Base-by-base conservation (phyloP, 2,113 vertebrate species). In the Microcebus tavaratra region DNA sequence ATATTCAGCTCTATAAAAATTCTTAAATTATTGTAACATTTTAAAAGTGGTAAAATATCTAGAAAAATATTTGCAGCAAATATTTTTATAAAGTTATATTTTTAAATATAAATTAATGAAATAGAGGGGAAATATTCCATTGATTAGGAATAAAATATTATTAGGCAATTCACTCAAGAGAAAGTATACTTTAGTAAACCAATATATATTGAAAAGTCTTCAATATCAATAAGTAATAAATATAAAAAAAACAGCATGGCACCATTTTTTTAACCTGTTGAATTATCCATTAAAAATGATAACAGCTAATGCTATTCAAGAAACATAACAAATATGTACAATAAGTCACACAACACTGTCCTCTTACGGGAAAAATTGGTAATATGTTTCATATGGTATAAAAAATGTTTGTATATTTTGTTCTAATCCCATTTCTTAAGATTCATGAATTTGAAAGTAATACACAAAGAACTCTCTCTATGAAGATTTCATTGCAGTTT, bases 51-150 rank as follows among this genome's bases (percentile, higher is more conserved):
- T 36, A 72, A 36, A 72, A 72, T 10, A 70, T 72, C 2, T 53
- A 73, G 42, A 72, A 55, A 70, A 55, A 61, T 68, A 57, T 63
- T 78, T 92, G n/a, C 27, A 95, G 65, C 31, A 88, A 95, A 82
- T 50, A 67, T 68, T 29, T 92, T 48, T 61, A 27, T 50, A n/a
- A 36, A 17, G 8, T 57, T 34, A 53, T 23, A 95, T 67, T 68
- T 88, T 57, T 25, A 65, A 48, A 48, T 82, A 67, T 7, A 50
- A 76, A 31, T 57, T 81, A 1, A 65, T 45, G 23, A 2, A 95
- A 48, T 59, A 75, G 57, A 48, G 50, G 50, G 21, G 68, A 76
- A 27, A 8, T 36, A 7, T 5, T 65, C 15, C 57, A 76, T 13
- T 76, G 23, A 57, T 15, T 39, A 72, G 13, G 6, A 55, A 65